Evolutionary conservation across 2,888 invertebrate genomes (phyloP).

Genomic region (Aspidiotus rigidus): DNA sequence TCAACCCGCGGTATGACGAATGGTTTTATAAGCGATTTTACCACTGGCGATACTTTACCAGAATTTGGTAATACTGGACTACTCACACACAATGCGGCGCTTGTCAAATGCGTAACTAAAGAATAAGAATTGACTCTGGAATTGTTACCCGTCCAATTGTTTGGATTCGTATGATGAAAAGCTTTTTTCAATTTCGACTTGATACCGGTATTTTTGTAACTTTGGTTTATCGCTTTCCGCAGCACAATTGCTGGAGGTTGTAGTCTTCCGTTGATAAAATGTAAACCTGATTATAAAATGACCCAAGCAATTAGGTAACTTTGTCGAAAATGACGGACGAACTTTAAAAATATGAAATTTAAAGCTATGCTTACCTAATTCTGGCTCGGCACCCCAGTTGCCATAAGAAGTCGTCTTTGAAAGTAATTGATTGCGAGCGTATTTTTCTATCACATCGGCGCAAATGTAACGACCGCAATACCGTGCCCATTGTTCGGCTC

Average conservation of each 20-base stretch:
- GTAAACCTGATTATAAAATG: slow-evolving; percentile 35
- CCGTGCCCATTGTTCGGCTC: slow-evolving; percentile 66
- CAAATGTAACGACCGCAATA: slow-evolving; percentile 62
- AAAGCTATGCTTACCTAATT: slow-evolving; percentile 42
- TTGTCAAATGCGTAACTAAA: slow-evolving; percentile 50
- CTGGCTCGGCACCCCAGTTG: slow-evolving; percentile 55
- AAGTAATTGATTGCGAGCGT: slow-evolving; percentile 51
- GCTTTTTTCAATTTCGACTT: slow-evolving; percentile 51
- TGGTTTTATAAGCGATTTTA: slow-evolving; percentile 51
- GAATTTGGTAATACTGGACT: slow-evolving; percentile 52
- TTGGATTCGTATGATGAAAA: slow-evolving; percentile 49
- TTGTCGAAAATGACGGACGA: not conserved
- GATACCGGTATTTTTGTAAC: slow-evolving; percentile 40
- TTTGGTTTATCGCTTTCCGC: slow-evolving; percentile 34
- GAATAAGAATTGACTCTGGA: slow-evolving; percentile 42
- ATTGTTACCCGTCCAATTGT: slow-evolving; percentile 42
- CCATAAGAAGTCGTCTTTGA: slow-evolving; percentile 50
- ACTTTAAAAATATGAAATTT: not conserved
- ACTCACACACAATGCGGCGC: slow-evolving; percentile 53
- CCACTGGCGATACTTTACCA: slow-evolving; percentile 48
- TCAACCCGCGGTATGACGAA: slow-evolving; percentile 51
- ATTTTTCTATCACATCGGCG: slow-evolving; percentile 61
- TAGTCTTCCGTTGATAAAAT: slow-evolving; percentile 39
- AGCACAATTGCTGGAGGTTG: slow-evolving; percentile 41
- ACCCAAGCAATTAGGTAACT: not conserved